phyloP scores from a whole-genome alignment of 2,797 vertebrate species.

The Danionella dracula region DNA sequence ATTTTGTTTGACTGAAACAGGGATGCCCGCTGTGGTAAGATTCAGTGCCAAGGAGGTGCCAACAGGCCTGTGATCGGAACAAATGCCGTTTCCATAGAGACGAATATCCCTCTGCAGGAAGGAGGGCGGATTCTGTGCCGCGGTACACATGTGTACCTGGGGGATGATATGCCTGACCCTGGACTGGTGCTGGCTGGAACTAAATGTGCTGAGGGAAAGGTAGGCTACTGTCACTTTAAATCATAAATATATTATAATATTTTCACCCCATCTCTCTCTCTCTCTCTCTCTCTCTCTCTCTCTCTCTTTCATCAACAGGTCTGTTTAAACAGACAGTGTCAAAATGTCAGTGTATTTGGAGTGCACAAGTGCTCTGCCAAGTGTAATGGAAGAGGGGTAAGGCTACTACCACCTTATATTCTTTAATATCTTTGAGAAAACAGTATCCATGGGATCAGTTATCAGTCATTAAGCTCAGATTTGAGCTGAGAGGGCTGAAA shows the following conservation, averaged over 20 bases:
- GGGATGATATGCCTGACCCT: constrained; percentile 95
- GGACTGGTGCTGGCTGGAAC: constrained; percentile 92
- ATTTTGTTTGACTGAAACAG: constrained; percentile 60
- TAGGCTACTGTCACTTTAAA: too few species aligned
- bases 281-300: not conserved
- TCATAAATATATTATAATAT: too few species aligned
- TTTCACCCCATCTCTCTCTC: not conserved
- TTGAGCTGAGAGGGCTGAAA: not conserved
- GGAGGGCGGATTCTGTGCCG: constrained; percentile 90
- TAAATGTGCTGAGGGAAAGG: constrained; percentile 89
- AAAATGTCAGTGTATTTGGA: constrained; percentile 88
- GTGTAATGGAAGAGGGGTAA: constrained; percentile 88
- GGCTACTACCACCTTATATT: constrained; percentile 42
- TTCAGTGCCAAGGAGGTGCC: constrained; percentile 97
- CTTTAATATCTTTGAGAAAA: not conserved
- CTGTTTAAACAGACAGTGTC: constrained; percentile 90
- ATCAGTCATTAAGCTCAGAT: not conserved
- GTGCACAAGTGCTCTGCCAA: constrained; percentile 81
- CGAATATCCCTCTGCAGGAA: constrained; percentile 90
- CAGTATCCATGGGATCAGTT: not conserved
- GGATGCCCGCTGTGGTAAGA: constrained; percentile 97
- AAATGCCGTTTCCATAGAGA: constrained; percentile 98
- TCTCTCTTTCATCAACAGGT: constrained; percentile 64
- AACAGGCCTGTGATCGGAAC: constrained; percentile 94
- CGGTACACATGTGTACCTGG: constrained; percentile 94